phyloP scores from a whole-genome alignment of 2,797 vertebrate species.

The Onychomys leucogaster region DNA sequence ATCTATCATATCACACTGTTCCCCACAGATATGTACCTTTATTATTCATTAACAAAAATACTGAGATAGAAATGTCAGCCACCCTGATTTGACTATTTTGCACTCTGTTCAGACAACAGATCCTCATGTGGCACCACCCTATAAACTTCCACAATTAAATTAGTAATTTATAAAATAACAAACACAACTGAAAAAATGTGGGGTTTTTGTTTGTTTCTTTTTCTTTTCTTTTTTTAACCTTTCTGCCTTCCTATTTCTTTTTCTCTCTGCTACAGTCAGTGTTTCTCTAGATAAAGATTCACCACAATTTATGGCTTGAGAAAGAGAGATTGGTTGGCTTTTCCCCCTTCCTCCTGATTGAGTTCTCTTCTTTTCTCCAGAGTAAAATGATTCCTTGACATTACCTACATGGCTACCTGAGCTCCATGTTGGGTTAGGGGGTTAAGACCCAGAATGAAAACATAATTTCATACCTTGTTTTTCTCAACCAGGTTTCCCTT shows the following conservation, averaged over 20 bases:
- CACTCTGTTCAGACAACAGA: not conserved
- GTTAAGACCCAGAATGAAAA: not conserved
- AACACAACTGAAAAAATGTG: not conserved
- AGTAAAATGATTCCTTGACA: not conserved
- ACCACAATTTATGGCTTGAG: not conserved
- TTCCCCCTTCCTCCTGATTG: not conserved
- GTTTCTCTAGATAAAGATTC: not conserved
- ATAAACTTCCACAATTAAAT: not conserved
- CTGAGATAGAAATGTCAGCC: not conserved
- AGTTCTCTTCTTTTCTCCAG: not conserved
- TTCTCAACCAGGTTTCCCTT: not conserved
- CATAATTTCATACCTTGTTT: not conserved
- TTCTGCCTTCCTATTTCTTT: not conserved
- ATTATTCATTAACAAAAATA: not conserved
- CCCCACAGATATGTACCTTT: not conserved
- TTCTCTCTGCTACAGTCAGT: not conserved
- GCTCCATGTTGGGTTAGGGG: not conserved
- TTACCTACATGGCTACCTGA: not conserved
- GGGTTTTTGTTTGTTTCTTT: not conserved
- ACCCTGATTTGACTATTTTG: not conserved
- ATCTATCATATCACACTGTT: not conserved
- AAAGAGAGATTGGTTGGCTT: not conserved
- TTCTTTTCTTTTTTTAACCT: not conserved
- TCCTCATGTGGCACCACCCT: not conserved
- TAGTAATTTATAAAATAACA: not conserved